A percentile compares a stretch with the other conserved stretches of the same genome.
Evolutionary conservation across 2,113 vertebrate species (phyloP).

Genomic region (Caretta caretta): DNA sequence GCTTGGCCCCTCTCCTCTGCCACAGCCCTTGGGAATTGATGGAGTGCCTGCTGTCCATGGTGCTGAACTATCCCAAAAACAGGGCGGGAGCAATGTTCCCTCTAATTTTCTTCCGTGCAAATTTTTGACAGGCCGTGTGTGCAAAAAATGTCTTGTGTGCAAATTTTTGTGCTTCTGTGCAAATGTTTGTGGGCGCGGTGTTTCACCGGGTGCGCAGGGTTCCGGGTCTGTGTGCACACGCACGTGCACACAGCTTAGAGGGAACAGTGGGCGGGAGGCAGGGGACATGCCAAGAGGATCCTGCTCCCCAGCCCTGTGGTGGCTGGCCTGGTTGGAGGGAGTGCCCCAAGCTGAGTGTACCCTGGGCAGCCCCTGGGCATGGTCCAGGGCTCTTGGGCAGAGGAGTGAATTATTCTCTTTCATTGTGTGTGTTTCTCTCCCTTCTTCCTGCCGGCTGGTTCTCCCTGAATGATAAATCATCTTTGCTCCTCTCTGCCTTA

Average conservation of each 20-base stretch:
- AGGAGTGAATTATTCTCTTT: neutral
- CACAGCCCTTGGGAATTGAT: accelerated
- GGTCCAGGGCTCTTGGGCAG: neutral
- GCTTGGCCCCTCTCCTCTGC: neutral
- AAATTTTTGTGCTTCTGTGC: no score
- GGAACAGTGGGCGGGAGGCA: neutral
- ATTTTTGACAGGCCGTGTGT: no score
- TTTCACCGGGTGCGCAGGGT: no score
- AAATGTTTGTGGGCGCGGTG: no score
- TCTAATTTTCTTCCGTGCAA: no score
- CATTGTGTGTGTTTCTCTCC: neutral
- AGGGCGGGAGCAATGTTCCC: neutral
- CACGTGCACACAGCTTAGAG: no score
- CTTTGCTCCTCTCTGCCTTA: neutral
- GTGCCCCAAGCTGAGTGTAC: neutral
- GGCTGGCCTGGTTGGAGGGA: neutral
- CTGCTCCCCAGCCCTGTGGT: neutral
- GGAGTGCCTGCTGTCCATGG: neutral
- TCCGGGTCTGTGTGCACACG: no score
- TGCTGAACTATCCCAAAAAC: neutral
- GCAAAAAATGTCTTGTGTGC: no score
- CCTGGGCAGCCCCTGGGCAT: neutral
- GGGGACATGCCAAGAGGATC: neutral
- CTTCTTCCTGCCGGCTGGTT: neutral
- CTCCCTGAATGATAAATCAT: neutral